Base-by-base conservation (phyloP, 1,140 invertebrate genomes). In the Tetragnatha versicolor region DNA sequence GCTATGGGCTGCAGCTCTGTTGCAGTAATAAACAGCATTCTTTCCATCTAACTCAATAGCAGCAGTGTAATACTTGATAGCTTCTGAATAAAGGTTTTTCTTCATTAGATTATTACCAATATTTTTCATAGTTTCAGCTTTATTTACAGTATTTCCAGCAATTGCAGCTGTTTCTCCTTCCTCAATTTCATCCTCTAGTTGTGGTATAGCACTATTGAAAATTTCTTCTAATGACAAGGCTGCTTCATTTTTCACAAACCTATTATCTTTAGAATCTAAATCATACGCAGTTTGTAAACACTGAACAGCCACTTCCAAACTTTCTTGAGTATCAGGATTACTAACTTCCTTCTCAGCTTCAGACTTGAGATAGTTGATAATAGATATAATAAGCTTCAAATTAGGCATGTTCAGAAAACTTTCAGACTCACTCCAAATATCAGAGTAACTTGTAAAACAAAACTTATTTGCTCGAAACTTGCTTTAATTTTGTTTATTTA, bases 1-100 rank as follows among this genome's bases (percentile, higher is more conserved):
- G 83, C 91, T 96, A 83, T 94, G 91, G 10, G 94, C 94, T 9
- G 96, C 96, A 55, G 96, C 96, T 81, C 96, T 90, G 85, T 98
- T 98, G 84, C 95, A 96, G 86, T 94, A 98, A 86, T 93, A 98
- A n/a, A 98, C 93, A 3, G 95, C 91, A 88, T 98, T 98, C 70
- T 89, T 90, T 12, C 90, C 89, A 85, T 97, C 94, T 42, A 95
- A 86, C 80, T 92, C 88, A 80, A 98, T 94, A 17, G 96, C 95
- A 81, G 91, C 91, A 81, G 93, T 91, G 84, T 98, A 97, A 83
- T 90, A 90, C 6, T 90, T 88, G 22, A 96, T 83, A 5, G 95
- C 95, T 87, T 94, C 93, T 12, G 89, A 87, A 85, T 90, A 93
- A 82, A 91, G 91, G 45, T 92, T 91, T 45, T 89, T 87, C 84